Percentiles rank a stretch among this genome's conserved stretches.
Evolutionary conservation across 64 coral and sea anemone species (phyloP).

Genomic region (Montipora sp.): DNA sequence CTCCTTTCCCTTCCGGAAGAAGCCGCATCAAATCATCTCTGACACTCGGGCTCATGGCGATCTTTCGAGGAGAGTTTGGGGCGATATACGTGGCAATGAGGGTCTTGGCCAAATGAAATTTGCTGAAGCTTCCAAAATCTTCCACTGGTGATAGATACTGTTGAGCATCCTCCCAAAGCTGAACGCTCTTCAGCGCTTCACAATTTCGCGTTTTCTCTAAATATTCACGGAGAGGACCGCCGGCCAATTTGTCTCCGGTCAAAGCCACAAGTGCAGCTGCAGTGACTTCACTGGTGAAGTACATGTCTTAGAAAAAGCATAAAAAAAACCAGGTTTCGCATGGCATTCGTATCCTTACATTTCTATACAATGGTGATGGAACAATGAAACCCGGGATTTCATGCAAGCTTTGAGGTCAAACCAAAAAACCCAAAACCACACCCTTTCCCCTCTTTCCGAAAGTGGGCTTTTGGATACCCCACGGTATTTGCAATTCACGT

Average conservation of each 20-base stretch:
- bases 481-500: too few species aligned
- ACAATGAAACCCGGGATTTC: too few species aligned
- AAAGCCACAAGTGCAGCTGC: conserved; percentile 21
- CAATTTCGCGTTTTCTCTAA: conserved; percentile 57
- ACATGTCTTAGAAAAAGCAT: background rate
- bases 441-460: too few species aligned
- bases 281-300: background rate
- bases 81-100: conserved; percentile 73
- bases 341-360: background rate
- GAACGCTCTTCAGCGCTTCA: conserved; percentile 58
- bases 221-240: conserved; percentile 71
- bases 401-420: too few species aligned
- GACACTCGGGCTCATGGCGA: conserved; percentile 5
- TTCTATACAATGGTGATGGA: too few species aligned
- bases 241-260: conserved; percentile 74
- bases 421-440: too few species aligned
- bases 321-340: background rate
- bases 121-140: conserved; percentile 50
- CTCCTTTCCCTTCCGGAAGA: conserved; percentile 78
- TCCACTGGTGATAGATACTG: conserved; percentile 73
- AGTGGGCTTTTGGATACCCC: too few species aligned
- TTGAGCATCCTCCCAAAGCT: conserved; percentile 90
- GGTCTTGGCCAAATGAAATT: conserved; percentile 74
- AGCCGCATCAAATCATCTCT: conserved; percentile 70
- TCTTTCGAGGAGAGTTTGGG: conserved; percentile 62